Conservation (phyloP, 1,140 invertebrate genomes). For the Coelopa frigida region DNA sequence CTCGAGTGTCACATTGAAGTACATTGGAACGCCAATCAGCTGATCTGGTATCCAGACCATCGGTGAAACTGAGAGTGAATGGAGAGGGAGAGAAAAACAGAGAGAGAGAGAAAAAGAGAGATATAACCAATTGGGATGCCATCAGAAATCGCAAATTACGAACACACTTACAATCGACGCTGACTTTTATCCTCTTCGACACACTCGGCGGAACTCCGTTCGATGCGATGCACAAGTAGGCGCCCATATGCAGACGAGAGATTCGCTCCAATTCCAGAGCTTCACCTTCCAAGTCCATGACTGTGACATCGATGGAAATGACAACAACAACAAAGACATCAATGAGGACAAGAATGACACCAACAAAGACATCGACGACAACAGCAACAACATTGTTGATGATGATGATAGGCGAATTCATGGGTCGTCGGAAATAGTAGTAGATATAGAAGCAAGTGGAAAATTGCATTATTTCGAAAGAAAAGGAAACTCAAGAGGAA, state of each 20-base stretch:
- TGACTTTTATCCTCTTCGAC: constrained; percentile 85
- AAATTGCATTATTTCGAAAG: too few relatives aligned
- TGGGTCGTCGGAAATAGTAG: too few relatives aligned
- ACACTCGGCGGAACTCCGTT: constrained; percentile 75
- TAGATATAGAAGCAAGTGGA: too few relatives aligned
- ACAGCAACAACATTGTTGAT: too few relatives aligned
- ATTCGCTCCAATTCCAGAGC: constrained; percentile 78
- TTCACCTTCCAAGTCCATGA: constrained; percentile 73
- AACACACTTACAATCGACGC: constrained; percentile 81
- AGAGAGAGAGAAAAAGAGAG: neutral
- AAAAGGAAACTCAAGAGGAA: too few relatives aligned
- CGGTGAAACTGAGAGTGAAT: constrained; percentile 64
- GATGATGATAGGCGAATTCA: too few relatives aligned
- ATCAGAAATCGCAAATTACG: too few relatives aligned
- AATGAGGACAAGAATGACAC: neutral
- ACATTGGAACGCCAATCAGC: constrained; percentile 72
- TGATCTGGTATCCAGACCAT: constrained; percentile 79
- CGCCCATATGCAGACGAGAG: constrained; percentile 82
- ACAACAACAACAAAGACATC: neutral
- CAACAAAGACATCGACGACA: too few relatives aligned
- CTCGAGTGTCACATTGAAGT: constrained; percentile 74
- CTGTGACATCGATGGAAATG: constrained; percentile 44
- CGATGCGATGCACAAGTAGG: constrained; percentile 79
- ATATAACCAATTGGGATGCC: too few relatives aligned
- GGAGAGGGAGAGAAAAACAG: neutral